phyloP scores from a whole-genome alignment of 2,797 vertebrate genomes.

The Propithecus deckenii region DNA sequence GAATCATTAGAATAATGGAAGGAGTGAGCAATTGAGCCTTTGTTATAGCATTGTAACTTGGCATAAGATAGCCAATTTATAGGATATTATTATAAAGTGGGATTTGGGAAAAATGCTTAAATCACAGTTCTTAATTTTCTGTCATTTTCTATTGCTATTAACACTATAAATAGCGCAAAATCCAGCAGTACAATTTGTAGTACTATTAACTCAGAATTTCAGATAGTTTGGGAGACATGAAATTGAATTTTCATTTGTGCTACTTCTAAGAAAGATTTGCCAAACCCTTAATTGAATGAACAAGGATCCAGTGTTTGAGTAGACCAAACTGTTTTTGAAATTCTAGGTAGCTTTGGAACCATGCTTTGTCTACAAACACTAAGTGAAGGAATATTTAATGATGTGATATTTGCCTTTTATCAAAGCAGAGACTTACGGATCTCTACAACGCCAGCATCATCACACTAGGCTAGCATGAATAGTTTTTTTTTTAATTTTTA shows the following conservation, averaged over 20 bases:
- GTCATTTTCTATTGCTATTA: not conserved
- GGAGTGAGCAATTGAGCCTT: not conserved
- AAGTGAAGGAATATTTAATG: not conserved
- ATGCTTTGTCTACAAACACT: not conserved
- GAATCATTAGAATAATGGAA: not conserved
- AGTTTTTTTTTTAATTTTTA: not conserved
- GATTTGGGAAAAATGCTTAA: not conserved
- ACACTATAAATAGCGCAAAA: not conserved
- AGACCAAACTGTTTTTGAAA: conserved; percentile 25
- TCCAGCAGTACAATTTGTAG: not conserved
- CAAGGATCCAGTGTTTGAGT: not conserved
- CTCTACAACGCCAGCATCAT: not conserved
- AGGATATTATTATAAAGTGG: not conserved
- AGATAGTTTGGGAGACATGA: not conserved
- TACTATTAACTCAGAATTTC: not conserved
- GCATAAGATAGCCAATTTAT: not conserved
- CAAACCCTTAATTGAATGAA: not conserved
- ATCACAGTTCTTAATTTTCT: not conserved
- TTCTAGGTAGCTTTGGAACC: not conserved
- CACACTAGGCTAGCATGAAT: not conserved
- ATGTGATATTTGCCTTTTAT: not conserved
- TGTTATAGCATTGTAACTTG: not conserved
- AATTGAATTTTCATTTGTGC: conserved; percentile 14
- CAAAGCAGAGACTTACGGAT: not conserved
- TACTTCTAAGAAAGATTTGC: not conserved